These are phyloP conservation scores for Plemyria rubiginata DNA, from an alignment of 2,888 invertebrate species.

Conservation along the genomic window DNA sequence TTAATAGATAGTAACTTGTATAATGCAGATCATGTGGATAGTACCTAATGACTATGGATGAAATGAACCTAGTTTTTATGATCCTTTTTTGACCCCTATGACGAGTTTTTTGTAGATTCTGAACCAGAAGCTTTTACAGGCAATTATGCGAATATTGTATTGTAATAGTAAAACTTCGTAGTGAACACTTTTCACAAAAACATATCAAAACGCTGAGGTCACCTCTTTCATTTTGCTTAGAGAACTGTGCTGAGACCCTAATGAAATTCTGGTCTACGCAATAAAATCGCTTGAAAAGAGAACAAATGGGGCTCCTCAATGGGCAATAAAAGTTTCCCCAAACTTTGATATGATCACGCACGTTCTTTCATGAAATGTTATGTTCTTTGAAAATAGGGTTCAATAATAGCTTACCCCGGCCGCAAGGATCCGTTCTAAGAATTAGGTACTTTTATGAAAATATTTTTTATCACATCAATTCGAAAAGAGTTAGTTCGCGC, in stretches of 20 bases:
- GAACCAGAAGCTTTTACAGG: no score
- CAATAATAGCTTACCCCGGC: constrained; percentile 15
- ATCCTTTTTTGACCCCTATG: no score
- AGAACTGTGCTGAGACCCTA: constrained; percentile 3
- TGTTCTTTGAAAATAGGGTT: constrained; percentile 33
- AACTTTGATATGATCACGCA: constrained; percentile 36
- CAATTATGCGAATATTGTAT: no score
- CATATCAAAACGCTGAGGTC: no score
- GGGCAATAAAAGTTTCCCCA: constrained; percentile 37
- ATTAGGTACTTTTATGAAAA: constrained; percentile 1
- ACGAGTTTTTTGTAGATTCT: no score
- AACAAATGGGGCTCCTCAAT: constrained; percentile 30
- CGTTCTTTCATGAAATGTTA: constrained; percentile 36
- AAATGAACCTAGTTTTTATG: no score
- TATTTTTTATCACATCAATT: no score
- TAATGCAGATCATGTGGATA: no score
- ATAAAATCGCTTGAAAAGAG: constrained; percentile 17
- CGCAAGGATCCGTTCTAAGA: constrained; percentile 3
- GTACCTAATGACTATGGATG: no score
- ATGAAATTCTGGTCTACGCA: constrained; percentile 17
- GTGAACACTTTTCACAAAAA: no score
- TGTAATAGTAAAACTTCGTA: no score
- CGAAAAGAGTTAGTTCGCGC: no score
- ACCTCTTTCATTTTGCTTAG: background rate
- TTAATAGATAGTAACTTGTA: background rate